Evolutionary conservation across 2,888 invertebrate genomes (phyloP).

Genomic region (Scaptomyza polygonia): DNA sequence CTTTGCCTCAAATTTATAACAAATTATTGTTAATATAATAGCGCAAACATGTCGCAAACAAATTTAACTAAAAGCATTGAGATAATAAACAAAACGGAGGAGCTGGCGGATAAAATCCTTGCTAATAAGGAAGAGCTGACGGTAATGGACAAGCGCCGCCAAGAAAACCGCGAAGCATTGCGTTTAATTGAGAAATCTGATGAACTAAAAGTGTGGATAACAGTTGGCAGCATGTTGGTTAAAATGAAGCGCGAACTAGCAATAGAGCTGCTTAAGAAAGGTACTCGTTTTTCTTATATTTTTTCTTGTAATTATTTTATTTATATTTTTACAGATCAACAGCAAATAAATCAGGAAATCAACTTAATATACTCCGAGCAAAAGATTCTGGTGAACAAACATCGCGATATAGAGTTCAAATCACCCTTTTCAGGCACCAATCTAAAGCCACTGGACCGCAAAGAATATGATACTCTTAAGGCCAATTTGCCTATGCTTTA

Average conservation of each 20-base stretch:
- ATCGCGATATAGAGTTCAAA: constrained; percentile 82
- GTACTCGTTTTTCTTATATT: constrained; percentile 50
- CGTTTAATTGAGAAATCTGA: constrained; percentile 77
- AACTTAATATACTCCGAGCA: constrained; percentile 83
- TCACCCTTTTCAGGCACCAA: constrained; percentile 82
- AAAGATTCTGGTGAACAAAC: constrained; percentile 82
- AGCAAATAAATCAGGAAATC: constrained; percentile 81
- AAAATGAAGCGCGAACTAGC: constrained; percentile 79
- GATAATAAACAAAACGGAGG: constrained; percentile 81
- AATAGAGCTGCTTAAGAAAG: constrained; percentile 80
- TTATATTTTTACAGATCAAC: constrained; percentile 76
- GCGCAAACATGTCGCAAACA: constrained; percentile 46
- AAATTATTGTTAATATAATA: neutral
- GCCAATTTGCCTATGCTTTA: constrained; percentile 80
- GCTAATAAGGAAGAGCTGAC: constrained; percentile 82
- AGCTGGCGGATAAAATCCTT: constrained; percentile 83
- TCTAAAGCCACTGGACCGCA: constrained; percentile 79
- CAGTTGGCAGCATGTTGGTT: constrained; percentile 82
- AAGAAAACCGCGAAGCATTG: constrained; percentile 81
- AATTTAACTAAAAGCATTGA: constrained; percentile 76
- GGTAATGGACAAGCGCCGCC: constrained; percentile 81
- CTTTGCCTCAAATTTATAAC: neutral
- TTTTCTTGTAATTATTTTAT: neutral
- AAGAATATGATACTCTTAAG: constrained; percentile 81
- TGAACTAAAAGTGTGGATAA: constrained; percentile 83